A percentile compares a stretch with the other conserved stretches of the same genome.
Evolutionary conservation across 2,113 vertebrate genomes (phyloP).

Genomic region (Strix aluco): DNA sequence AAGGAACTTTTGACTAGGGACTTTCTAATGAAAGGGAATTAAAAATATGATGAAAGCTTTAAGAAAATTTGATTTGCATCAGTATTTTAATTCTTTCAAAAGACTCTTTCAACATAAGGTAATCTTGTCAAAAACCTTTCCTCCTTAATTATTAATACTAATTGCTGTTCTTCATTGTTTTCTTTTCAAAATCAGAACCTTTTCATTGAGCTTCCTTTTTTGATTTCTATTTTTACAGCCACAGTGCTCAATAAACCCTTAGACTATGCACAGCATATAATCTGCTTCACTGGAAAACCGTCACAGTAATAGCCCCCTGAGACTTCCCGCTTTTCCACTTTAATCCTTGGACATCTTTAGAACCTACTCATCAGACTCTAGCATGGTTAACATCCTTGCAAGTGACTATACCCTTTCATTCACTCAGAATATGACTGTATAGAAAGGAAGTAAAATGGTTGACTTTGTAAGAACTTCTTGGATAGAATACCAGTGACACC

Average conservation of each 20-base stretch:
- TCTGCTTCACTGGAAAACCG: neutral
- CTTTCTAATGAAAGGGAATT: conserved; percentile 62
- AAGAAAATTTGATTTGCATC: neutral
- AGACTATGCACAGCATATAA: neutral
- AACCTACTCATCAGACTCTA: neutral
- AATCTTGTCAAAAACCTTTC: conserved; percentile 10
- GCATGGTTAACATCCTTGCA: neutral
- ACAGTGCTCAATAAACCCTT: neutral
- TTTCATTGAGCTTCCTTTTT: neutral
- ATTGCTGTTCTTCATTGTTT: neutral
- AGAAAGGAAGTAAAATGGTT: neutral
- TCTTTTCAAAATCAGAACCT: neutral
- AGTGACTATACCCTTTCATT: neutral
- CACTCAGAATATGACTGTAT: neutral
- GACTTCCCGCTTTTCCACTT: neutral
- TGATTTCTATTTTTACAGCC: neutral
- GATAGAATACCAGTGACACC: neutral
- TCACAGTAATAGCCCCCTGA: neutral
- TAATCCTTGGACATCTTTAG: neutral
- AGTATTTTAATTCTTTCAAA: conserved; percentile 4
- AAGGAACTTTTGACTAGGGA: conserved; percentile 34
- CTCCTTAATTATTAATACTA: neutral
- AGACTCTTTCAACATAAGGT: neutral
- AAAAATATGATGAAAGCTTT: conserved; percentile 56
- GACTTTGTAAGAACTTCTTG: neutral